Percentiles rank a stretch among this genome's conserved stretches.
Conservation (phyloP, 2,888 invertebrate species). For the Girardia tigrina region DNA sequence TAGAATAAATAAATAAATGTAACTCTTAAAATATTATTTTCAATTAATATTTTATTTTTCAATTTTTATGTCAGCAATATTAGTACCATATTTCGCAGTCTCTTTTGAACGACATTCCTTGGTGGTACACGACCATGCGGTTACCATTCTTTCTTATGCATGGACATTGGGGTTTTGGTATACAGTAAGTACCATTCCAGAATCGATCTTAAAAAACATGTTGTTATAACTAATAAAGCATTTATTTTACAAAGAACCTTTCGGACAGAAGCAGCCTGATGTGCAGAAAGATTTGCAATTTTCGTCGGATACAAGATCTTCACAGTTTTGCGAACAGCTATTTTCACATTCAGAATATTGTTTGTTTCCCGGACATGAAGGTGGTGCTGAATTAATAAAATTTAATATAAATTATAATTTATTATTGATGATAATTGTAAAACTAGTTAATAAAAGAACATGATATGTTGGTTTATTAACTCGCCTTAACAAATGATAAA, state of each 20-base stretch:
- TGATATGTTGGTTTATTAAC: no score
- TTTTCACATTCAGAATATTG: background rate
- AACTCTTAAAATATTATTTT: no score
- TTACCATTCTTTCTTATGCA: background rate
- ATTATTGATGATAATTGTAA: no score
- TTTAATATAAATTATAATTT: background rate
- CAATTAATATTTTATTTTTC: no score
- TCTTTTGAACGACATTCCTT: slow-evolving; percentile 17
- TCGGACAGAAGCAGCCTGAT: background rate
- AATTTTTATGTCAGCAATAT: no score
- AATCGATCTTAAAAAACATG: background rate
- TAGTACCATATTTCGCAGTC: background rate
- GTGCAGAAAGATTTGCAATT: slow-evolving; percentile 10
- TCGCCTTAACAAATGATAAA: no score
- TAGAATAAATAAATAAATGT: no score
- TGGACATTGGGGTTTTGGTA: slow-evolving; percentile 19
- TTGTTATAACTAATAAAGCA: background rate
- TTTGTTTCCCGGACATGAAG: background rate
- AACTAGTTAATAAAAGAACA: no score
- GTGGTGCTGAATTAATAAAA: background rate
- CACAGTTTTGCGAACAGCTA: background rate
- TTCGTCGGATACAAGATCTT: background rate
- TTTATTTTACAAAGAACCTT: background rate
- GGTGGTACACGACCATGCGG: slow-evolving; percentile 1
- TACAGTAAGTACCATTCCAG: slow-evolving; percentile 8